Percentiles rank a stretch among this genome's conserved stretches.
These are phyloP conservation scores for Saguinus midas DNA, from an alignment of 2,113 vertebrate species.

Conservation along the genomic window DNA sequence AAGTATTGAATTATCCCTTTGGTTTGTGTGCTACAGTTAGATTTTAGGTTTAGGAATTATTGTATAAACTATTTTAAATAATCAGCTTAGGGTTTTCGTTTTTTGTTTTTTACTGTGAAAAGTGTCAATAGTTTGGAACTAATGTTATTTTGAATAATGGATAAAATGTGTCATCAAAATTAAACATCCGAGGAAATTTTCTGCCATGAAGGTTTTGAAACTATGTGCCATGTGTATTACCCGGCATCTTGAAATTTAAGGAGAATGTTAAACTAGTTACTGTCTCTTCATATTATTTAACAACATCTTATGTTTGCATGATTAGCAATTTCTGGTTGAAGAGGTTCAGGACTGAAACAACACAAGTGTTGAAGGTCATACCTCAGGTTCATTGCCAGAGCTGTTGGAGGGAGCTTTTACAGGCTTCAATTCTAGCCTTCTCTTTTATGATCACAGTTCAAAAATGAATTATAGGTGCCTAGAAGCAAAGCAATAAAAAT, in stretches of 20 bases:
- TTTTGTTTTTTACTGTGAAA: neutral
- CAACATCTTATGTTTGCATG: neutral
- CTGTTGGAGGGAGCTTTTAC: conserved; percentile 43
- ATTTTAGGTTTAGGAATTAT: conserved; percentile 30
- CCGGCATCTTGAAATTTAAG: conserved; percentile 8
- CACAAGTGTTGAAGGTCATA: neutral
- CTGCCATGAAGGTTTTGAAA: neutral
- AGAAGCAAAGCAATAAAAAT: conserved; percentile 67
- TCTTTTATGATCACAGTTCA: conserved; percentile 65
- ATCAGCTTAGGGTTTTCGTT: neutral
- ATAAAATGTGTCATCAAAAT: neutral
- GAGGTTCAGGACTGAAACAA: conserved; percentile 14
- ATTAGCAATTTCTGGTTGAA: neutral
- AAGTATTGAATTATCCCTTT: neutral
- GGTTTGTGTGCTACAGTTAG: neutral
- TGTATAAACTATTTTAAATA: neutral
- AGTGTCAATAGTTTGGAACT: neutral
- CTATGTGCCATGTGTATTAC: neutral
- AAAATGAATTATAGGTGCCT: conserved; percentile 65
- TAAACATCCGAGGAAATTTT: conserved; percentile 9
- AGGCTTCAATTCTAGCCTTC: conserved; percentile 23
- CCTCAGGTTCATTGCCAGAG: conserved; percentile 9
- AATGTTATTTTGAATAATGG: conserved; percentile 25
- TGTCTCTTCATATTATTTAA: neutral
- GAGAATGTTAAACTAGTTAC: neutral